These are phyloP conservation scores for Hipparchia semele DNA, from an alignment of 2,888 invertebrate species.

Conservation along the genomic window DNA sequence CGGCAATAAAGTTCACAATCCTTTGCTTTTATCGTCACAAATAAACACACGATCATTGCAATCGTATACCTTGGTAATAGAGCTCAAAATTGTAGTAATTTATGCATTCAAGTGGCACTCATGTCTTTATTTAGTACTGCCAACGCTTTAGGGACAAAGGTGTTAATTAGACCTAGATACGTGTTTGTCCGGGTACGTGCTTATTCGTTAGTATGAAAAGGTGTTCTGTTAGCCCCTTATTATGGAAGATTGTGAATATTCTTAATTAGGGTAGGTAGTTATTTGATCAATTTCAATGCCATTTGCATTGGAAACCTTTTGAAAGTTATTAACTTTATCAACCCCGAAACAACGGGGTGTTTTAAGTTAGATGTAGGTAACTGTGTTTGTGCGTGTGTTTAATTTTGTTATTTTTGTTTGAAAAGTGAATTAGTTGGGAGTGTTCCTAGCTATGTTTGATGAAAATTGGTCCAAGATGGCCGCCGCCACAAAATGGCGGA, in stretches of 20 bases:
- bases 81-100: conserved; percentile 22
- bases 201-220: conserved; percentile 36
- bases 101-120: conserved; percentile 27
- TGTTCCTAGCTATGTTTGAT: too few relatives aligned
- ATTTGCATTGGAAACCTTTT: conserved; percentile 25
- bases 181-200: conserved; percentile 22
- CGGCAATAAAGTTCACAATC: conserved; percentile 24
- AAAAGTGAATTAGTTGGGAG: too few relatives aligned
- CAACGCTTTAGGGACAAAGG: conserved; percentile 46
- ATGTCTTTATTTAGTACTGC: conserved; percentile 46
- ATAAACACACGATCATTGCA: conserved; percentile 17
- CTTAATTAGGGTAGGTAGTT: conserved; percentile 33
- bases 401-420: too few relatives aligned
- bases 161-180: conserved; percentile 49
- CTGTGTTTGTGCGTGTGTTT: too few relatives aligned
- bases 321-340: conserved; percentile 8
- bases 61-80: conserved; percentile 24
- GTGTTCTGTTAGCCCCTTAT: conserved; percentile 36
- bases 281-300: conserved; percentile 37
- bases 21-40: conserved; percentile 9
- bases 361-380: too few relatives aligned
- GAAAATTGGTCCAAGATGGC: too few relatives aligned
- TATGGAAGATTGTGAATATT: conserved; percentile 32
- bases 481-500: too few relatives aligned
- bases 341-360: too few relatives aligned